Evolutionary conservation across 2,797 vertebrate genomes (phyloP), one percentile per base, ranked within the genome.

Genomic region (Clangula hyemalis): DNA sequence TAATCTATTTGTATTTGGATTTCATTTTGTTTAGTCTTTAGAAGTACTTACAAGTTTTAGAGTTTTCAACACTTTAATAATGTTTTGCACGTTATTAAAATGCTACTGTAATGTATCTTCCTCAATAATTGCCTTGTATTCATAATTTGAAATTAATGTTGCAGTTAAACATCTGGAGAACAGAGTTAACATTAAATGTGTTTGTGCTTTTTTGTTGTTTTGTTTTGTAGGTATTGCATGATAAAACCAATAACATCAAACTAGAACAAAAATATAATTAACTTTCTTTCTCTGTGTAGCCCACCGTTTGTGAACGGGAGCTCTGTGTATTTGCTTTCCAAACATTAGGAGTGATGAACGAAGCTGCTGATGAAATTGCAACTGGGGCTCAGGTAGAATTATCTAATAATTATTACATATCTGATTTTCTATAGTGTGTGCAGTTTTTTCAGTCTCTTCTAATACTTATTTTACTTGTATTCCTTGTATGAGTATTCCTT

Each of bases 301-400:
- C 99, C 89, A 99, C 99, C 2, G 98, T 99, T 74, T 99, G 99
- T 97, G 99, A 99, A 96, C 97, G 98, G 82, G 99, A 99, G 91
- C 98, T 99, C 64, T 99, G 99, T 94, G 99, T 99, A 54, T 99
- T 99, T 96, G 98, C 98, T 96, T 99, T 99, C 96, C 99, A 99
- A 98, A 99, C 98, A 20, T 94, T 99, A 94, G 99, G 99, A 82
- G 99, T 99, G 82, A 99, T 99, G 99, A 99, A 99, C 1, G 98
- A 99, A 97, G 99, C 99, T 69, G 98, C 99, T 72, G 98, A 99
- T 96, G 98, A 99, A 97, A 99, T 99, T 85, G 99, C 99, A 90
- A 99, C 99, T 41, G 99, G 99, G 82, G 98, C 99, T 96, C 98
- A 99, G 98, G 99, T 99, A 98, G 32, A 88, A 58, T 71, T 61